Conservation (phyloP, 2,113 vertebrate species). For the Setophaga kirtlandii region DNA sequence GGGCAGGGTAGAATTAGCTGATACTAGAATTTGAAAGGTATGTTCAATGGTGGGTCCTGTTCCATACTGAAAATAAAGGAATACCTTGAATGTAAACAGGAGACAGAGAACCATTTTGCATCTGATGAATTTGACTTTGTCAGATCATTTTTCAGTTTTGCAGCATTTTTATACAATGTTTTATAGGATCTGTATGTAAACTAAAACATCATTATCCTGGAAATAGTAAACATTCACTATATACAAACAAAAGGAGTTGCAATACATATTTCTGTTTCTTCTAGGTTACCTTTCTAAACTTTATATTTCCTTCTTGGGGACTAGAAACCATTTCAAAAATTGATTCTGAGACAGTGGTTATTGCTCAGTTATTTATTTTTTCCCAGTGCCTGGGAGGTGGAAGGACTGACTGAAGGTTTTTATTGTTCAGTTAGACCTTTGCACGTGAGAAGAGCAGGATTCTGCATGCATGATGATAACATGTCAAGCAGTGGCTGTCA, state of each 20-base stretch:
- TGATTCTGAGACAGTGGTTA: neutral
- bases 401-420: conserved; percentile 32
- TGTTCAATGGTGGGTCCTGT: neutral
- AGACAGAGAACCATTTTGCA: neutral
- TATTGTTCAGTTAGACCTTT: conserved; percentile 32
- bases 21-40: neutral
- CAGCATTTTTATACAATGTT: neutral
- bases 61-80: neutral
- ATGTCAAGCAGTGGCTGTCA: conserved; percentile 55
- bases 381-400: neutral
- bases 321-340: neutral
- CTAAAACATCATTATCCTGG: neutral
- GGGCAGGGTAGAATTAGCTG: neutral
- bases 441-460: conserved; percentile 11
- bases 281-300: neutral
- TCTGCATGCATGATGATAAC: conserved; percentile 54
- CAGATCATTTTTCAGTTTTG: neutral
- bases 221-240: neutral
- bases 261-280: neutral
- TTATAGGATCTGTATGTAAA: neutral
- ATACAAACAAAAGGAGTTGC: neutral
- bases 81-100: neutral
- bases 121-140: neutral
- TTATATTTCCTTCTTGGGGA: neutral
- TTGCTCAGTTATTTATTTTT: neutral